Percentiles rank a stretch among this genome's conserved stretches.
phyloP scores from a whole-genome alignment of 2,888 invertebrate genomes.

The Lamellibrachia satsuma region DNA sequence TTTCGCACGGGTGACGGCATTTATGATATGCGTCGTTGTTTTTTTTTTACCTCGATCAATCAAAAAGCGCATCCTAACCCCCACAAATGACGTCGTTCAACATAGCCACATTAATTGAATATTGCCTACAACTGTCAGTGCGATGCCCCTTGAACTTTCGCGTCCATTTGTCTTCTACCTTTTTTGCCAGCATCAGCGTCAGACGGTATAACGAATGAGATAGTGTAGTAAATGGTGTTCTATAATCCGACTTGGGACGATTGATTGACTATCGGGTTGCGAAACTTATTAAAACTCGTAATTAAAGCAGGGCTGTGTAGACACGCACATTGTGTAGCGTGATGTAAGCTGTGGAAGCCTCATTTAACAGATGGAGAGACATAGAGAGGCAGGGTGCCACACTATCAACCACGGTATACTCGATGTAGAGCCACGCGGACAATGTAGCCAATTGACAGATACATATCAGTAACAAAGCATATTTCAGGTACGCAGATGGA shows the following conservation, averaged over 20 bases:
- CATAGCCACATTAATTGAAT: neutral
- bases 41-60: neutral
- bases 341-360: neutral
- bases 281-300: conserved; percentile 17
- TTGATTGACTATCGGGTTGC: conserved; percentile 7
- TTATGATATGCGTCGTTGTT: neutral
- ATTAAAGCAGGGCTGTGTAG: neutral
- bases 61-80: neutral
- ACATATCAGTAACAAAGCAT: too few species aligned
- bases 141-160: neutral
- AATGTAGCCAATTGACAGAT: too few species aligned
- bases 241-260: neutral
- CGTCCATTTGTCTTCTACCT: neutral
- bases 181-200: neutral
- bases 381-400: neutral
- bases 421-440: neutral
- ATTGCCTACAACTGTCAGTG: neutral
- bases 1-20: neutral
- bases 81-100: neutral
- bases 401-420: neutral
- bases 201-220: neutral
- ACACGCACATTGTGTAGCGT: neutral
- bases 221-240: neutral
- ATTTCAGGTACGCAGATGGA: too few species aligned
- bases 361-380: neutral